A percentile compares a stretch with the other conserved stretches of the same genome.
These are phyloP conservation scores for Lophotriccus pileatus DNA, from an alignment of 2,797 vertebrate genomes.

Conservation along the genomic window DNA sequence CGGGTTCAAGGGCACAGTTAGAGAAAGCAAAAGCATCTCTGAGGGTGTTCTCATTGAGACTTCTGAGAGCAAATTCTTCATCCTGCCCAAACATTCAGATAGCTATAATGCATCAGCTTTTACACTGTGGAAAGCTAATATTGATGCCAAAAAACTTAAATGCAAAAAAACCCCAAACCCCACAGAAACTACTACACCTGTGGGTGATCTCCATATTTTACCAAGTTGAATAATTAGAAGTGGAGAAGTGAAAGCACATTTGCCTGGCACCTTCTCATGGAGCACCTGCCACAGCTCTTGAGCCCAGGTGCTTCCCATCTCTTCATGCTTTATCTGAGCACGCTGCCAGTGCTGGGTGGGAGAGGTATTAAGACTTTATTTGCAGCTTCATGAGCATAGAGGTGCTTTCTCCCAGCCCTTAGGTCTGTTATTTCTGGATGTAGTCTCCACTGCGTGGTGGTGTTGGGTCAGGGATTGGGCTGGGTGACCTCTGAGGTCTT, in stretches of 20 bases:
- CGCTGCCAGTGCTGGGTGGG: not conserved
- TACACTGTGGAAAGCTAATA: not conserved
- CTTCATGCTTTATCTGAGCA: fast-evolving
- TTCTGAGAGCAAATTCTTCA: not conserved
- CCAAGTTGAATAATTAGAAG: not conserved
- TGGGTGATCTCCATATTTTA: not conserved
- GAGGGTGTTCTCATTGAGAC: not conserved
- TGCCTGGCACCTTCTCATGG: fast-evolving
- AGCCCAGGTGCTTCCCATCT: not conserved
- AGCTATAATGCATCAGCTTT: not conserved
- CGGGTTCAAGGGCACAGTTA: not conserved
- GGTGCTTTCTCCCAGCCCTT: not conserved
- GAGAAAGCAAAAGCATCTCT: not conserved
- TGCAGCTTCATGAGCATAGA: fast-evolving
- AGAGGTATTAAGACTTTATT: not conserved
- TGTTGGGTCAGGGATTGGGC: not conserved
- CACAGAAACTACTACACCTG: not conserved
- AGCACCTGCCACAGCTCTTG: no score
- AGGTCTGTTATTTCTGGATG: fast-evolving
- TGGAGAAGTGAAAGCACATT: fast-evolving
- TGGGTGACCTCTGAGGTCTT: not conserved
- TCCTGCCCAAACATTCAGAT: not conserved
- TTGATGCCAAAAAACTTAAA: no score
- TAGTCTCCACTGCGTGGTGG: not conserved
- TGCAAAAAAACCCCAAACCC: no score